Base-by-base conservation (phyloP, 2,113 vertebrate species). In the Motacilla alba region DNA sequence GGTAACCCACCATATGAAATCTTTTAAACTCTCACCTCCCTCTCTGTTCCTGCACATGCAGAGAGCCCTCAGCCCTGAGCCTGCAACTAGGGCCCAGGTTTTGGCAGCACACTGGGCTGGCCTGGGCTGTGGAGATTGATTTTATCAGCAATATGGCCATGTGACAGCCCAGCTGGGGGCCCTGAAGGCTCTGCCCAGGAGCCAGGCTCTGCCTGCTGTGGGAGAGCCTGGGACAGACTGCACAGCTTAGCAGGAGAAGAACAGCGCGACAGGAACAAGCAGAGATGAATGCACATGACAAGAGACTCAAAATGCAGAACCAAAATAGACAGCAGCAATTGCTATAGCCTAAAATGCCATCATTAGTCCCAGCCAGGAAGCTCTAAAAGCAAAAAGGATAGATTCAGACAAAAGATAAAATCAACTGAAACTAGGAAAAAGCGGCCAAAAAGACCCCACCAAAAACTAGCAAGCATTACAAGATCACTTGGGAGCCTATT, bases 301-400 rank as follows among this genome's bases (percentile, higher is more conserved):
- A 66, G 64, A 67, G 55, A 44, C 15, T 30, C 68, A 43, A 87
- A 92, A 94, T 47, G 84, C 56, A 55, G 93, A 89, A 59, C 77
- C 60, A 84, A 89, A 95, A 93, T 26, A 91, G 80, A 69, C 39
- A 87, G 77, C 68, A 89, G 74, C 47, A 78, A 91, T 75, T 84
- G 39, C 56, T 78, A 11, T 2, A 72, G 69, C 60, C 47, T 55
- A 70, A 94, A 96, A 84, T 22, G 62, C 68, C 35, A 18, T 41
- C 69, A 63, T 89, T 75, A 89, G 52, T 62, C 52, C 35, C 47
- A 84, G 47, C 13, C 74, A 93, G 84, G 37, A 78, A 84, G 47
- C 33, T 41, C 43, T 82, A 94, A 46, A 14, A 89, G 68, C 47
- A 89, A 67, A 92, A 93, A 60, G 11, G n/a, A 73, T 14, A 33